Conservation (phyloP, 2,797 vertebrate genomes). For the Coranthus polyacanthus region DNA sequence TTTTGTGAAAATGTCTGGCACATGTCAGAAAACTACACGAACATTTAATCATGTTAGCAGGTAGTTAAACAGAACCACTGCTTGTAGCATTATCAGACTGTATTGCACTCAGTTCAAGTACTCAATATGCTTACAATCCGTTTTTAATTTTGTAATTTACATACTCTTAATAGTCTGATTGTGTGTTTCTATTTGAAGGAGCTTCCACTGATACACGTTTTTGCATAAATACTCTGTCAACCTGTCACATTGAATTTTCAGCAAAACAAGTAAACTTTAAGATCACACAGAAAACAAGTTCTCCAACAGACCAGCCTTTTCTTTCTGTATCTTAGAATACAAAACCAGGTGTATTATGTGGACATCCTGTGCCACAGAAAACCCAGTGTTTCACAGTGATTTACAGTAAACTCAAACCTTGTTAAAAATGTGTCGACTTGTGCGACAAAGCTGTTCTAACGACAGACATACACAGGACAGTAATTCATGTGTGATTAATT, state of each 20-base stretch:
- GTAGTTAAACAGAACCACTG: conserved; percentile 2
- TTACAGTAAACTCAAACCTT: conserved; percentile 17
- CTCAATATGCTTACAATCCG: not conserved
- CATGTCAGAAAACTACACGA: no score
- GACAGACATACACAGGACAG: conserved; percentile 50
- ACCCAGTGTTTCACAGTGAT: conserved; percentile 30
- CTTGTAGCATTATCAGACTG: conserved; percentile 2
- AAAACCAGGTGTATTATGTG: conserved; percentile 4
- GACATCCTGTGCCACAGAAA: conserved; percentile 21
- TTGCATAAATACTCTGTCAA: not conserved
- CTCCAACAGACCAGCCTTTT: no score
- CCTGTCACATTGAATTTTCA: not conserved
- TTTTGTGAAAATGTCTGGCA: not conserved
- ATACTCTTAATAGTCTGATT: not conserved
- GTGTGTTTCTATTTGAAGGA: not conserved
- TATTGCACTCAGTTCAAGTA: conserved; percentile 1
- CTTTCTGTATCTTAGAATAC: not conserved
- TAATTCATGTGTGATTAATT: conserved; percentile 67
- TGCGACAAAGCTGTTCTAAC: conserved; percentile 49
- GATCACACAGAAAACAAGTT: conserved; percentile 5
- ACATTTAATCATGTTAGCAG: conserved; percentile 22
- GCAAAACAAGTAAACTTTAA: conserved; percentile 5
- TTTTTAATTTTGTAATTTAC: not conserved
- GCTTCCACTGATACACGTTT: not conserved
- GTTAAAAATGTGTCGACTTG: conserved; percentile 38